These are phyloP conservation scores for Erythrolamprus reginae DNA, from an alignment of 2,113 vertebrate species.

Conservation along the genomic window DNA sequence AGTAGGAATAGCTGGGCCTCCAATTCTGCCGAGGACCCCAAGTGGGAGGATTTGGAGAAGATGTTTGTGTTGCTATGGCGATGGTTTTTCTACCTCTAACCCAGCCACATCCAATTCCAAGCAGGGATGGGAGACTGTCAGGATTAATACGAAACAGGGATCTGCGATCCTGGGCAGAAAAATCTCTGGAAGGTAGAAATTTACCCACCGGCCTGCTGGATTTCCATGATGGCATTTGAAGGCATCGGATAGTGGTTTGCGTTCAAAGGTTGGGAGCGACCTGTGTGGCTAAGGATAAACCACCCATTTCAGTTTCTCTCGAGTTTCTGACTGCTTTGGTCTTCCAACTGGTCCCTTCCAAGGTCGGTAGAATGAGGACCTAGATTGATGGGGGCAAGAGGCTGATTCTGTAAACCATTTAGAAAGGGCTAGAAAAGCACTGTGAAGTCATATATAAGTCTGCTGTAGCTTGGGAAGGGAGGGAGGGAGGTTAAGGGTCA, in stretches of 20 bases:
- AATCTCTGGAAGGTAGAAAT: not conserved
- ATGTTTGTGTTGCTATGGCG: not conserved
- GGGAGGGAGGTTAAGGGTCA: no score
- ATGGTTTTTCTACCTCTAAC: not conserved
- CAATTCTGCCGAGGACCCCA: not conserved
- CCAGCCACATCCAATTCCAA: not conserved
- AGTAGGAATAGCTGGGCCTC: not conserved
- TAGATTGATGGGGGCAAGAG: no score
- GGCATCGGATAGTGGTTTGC: accelerated
- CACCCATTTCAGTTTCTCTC: not conserved
- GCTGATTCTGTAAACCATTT: no score
- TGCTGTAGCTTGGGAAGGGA: no score
- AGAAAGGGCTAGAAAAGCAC: no score
- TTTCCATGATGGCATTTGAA: not conserved
- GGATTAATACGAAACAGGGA: not conserved
- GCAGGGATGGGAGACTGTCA: not conserved
- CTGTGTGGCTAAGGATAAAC: not conserved
- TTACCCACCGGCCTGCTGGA: not conserved
- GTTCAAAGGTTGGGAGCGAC: not conserved
- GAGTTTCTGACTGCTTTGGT: not conserved
- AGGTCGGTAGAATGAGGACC: no score
- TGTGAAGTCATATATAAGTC: no score
- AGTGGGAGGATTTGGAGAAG: not conserved
- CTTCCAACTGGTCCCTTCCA: not conserved
- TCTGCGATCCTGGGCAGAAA: no score